A percentile compares a stretch with the other conserved stretches of the same genome.
These are phyloP conservation scores for Corythucha ciliata DNA, from an alignment of 2,888 invertebrate genomes.

Conservation along the genomic window DNA sequence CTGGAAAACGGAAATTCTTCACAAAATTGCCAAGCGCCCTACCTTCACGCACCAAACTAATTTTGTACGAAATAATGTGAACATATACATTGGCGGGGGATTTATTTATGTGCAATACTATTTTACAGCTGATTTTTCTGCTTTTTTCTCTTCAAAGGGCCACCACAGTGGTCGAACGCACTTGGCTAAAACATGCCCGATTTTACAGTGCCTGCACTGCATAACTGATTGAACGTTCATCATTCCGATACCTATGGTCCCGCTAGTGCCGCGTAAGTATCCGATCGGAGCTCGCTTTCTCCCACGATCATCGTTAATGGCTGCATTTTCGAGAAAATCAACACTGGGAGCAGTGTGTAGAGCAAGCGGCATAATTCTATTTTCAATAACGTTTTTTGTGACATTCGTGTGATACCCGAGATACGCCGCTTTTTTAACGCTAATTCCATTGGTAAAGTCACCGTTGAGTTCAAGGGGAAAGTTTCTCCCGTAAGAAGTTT, in stretches of 20 bases:
- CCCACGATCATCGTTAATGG: slow-evolving; percentile 25
- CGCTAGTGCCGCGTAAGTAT: slow-evolving; percentile 22
- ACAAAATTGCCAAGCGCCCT: too few species aligned
- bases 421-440: slow-evolving; percentile 19
- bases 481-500: slow-evolving; percentile 27
- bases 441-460: slow-evolving; percentile 25
- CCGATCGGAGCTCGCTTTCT: slow-evolving; percentile 27
- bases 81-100: neutral
- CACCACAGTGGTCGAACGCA: slow-evolving; percentile 27
- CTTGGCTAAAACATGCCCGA: slow-evolving; percentile 20
- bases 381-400: slow-evolving; percentile 4
- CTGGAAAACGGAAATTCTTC: too few species aligned
- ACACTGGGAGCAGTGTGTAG: neutral
- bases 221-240: slow-evolving; percentile 23
- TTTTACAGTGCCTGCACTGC: slow-evolving; percentile 9
- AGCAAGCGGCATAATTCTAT: slow-evolving; percentile 20
- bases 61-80: neutral
- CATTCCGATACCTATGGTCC: slow-evolving; percentile 23
- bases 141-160: slow-evolving; percentile 1
- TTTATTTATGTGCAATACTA: too few species aligned
- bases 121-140: neutral
- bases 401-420: slow-evolving; percentile 18
- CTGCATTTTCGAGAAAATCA: slow-evolving; percentile 20
- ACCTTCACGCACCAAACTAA: neutral
- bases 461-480: slow-evolving; percentile 25